Conservation (phyloP, 2,113 vertebrate genomes). For the Eurypyga helias region DNA sequence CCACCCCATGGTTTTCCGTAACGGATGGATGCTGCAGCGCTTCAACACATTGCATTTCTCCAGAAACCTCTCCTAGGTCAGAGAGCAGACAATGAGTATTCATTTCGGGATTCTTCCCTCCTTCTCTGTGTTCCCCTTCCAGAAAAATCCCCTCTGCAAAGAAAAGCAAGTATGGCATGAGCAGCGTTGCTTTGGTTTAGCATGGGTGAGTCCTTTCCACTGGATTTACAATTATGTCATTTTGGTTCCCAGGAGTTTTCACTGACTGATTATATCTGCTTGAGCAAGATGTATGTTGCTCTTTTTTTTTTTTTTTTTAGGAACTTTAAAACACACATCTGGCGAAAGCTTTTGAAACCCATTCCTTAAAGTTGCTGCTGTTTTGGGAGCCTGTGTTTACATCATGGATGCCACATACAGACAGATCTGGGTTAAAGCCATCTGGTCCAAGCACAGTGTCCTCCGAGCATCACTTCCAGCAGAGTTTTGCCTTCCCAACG, state of each 20-base stretch:
- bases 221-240: background rate
- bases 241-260: background rate
- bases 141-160: background rate
- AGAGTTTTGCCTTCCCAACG: background rate
- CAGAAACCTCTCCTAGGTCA: background rate
- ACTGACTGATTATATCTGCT: background rate
- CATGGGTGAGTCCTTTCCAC: background rate
- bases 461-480: background rate
- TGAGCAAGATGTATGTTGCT: background rate
- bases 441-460: background rate
- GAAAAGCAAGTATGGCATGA: background rate
- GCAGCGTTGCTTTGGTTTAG: background rate
- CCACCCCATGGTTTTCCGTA: slow-evolving; percentile 33
- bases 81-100: background rate
- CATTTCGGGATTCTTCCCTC: background rate
- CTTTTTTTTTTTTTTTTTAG: background rate
- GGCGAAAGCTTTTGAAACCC: slow-evolving; percentile 64
- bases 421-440: slow-evolving; percentile 59
- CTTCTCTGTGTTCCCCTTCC: background rate
- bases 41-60: background rate
- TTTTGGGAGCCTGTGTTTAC: slow-evolving; percentile 27
- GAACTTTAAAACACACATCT: background rate
- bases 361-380: slow-evolving; percentile 24
- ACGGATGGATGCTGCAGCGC: background rate
- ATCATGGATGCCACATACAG: background rate